Evolutionary conservation across 2,113 vertebrate genomes (phyloP).

Genomic region (Pristiophorus japonicus): DNA sequence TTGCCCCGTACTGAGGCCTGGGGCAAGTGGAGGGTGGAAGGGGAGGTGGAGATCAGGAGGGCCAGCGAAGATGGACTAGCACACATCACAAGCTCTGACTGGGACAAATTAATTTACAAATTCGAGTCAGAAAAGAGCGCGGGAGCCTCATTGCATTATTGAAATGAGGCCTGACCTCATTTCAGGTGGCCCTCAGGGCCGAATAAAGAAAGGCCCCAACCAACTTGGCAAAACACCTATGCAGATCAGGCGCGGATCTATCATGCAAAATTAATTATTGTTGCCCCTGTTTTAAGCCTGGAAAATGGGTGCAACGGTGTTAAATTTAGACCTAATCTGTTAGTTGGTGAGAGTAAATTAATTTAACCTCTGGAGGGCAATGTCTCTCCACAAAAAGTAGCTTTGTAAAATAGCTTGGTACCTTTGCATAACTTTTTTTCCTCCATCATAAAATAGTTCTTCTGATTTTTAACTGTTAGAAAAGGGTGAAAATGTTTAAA

Average conservation of each 20-base stretch:
- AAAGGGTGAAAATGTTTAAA: too few relatives aligned
- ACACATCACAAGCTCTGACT: neutral
- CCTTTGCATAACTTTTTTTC: neutral
- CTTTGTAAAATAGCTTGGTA: neutral
- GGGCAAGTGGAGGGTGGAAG: neutral
- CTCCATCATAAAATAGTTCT: neutral
- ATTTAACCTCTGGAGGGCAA: neutral
- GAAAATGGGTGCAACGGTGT: neutral
- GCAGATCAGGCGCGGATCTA: neutral
- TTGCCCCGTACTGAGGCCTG: neutral
- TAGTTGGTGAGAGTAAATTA: neutral
- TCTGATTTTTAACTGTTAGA: neutral
- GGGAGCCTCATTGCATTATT: neutral
- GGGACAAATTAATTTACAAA: neutral
- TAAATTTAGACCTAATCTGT: neutral
- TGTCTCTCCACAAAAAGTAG: neutral
- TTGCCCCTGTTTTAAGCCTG: too few relatives aligned
- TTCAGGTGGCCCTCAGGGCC: too few relatives aligned
- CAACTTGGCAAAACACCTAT: neutral
- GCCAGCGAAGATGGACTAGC: neutral
- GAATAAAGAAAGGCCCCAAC: neutral
- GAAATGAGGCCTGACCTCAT: neutral
- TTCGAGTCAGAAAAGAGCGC: neutral
- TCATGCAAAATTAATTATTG: neutral
- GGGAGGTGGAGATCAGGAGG: neutral